Percentiles rank a stretch among this genome's conserved stretches.
phyloP scores from a whole-genome alignment of 2,113 vertebrate genomes.

The Callithrix jacchus region DNA sequence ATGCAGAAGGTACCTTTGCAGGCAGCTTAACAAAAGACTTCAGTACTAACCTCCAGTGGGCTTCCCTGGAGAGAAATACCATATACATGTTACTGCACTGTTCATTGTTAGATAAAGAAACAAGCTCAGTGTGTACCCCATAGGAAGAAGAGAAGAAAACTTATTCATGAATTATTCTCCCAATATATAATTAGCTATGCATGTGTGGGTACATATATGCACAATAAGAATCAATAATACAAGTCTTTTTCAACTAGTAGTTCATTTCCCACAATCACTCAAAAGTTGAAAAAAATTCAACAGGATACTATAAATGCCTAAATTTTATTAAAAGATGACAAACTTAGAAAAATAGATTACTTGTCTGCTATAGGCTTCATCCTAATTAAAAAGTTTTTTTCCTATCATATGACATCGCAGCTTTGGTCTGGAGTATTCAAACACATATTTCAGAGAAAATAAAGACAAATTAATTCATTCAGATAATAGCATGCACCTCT shows the following conservation, averaged over 20 bases:
- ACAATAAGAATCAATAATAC: neutral
- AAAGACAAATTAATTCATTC: conserved; percentile 33
- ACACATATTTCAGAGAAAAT: conserved; percentile 1
- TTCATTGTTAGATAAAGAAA: neutral
- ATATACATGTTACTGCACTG: neutral
- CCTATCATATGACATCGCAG: neutral
- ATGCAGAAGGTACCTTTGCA: neutral
- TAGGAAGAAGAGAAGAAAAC: neutral
- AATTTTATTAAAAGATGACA: neutral
- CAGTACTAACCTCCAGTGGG: neutral
- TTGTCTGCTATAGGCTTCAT: neutral
- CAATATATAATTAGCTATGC: neutral
- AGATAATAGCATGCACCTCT: neutral
- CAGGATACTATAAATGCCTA: neutral
- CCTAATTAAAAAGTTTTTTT: neutral
- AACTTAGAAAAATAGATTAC: neutral
- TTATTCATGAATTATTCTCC: neutral
- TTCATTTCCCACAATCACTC: neutral
- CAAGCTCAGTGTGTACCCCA: neutral
- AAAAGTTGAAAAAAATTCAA: conserved; percentile 33
- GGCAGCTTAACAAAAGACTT: neutral
- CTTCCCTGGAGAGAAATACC: neutral
- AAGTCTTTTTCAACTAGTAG: neutral
- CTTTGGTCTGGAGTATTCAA: neutral
- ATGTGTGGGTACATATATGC: neutral